phyloP scores from a whole-genome alignment of 2,797 vertebrate species.

The Cirrhinus mrigala region DNA sequence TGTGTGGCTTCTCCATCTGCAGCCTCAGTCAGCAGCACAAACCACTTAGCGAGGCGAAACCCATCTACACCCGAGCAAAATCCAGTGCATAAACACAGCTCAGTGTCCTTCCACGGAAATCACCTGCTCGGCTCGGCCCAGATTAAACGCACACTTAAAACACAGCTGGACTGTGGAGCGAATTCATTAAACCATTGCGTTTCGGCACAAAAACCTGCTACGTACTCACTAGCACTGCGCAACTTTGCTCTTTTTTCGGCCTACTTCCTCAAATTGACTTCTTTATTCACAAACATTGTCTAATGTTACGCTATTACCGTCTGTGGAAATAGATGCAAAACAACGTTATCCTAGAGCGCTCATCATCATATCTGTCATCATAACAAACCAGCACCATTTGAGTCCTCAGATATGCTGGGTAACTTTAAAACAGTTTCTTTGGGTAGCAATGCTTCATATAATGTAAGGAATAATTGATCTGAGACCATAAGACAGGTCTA shows the following conservation, averaged over 20 bases:
- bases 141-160: slow-evolving; percentile 47
- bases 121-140: slow-evolving; percentile 70
- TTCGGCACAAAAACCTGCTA: slow-evolving; percentile 16
- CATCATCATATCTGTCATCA: not conserved
- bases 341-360: not conserved
- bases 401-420: not conserved
- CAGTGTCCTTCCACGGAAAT: slow-evolving; percentile 75
- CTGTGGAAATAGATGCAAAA: not conserved
- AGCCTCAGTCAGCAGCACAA: slow-evolving; percentile 73
- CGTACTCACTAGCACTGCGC: not conserved
- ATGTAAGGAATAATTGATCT: slow-evolving; percentile 5
- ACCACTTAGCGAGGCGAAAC: slow-evolving; percentile 69
- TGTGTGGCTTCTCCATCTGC: slow-evolving; percentile 74
- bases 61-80: slow-evolving; percentile 42
- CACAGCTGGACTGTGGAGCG: slow-evolving; percentile 73
- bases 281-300: not conserved
- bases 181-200: slow-evolving; percentile 59
- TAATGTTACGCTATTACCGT: not conserved
- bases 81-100: slow-evolving; percentile 51
- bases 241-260: not conserved
- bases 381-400: slow-evolving; percentile 14
- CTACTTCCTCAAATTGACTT: not conserved
- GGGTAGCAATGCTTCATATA: not conserved
- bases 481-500: not conserved
- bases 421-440: slow-evolving; percentile 15